Evolutionary conservation across 2,113 vertebrate genomes (phyloP).

Genomic region (Antennarius striatus): DNA sequence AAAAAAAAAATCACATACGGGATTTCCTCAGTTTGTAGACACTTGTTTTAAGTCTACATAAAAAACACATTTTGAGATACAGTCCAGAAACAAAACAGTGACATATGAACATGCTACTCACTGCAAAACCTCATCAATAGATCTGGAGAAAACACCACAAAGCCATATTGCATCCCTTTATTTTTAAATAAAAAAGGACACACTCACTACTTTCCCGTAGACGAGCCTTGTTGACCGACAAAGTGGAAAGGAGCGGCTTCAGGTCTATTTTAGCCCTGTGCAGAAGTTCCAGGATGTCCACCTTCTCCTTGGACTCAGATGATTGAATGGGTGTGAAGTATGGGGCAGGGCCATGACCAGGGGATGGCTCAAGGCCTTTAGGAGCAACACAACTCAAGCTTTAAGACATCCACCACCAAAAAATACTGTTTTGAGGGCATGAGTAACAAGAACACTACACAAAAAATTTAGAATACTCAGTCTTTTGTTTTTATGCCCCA

Average conservation of each 20-base stretch:
- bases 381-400: background rate
- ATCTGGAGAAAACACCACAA: no score
- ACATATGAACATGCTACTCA: no score
- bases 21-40: no score
- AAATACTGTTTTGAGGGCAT: background rate
- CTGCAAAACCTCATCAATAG: no score
- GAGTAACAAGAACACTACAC: background rate
- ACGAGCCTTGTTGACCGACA: slow-evolving; percentile 95
- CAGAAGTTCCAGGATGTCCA: slow-evolving; percentile 96
- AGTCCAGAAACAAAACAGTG: no score
- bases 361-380: slow-evolving; percentile 87
- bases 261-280: slow-evolving; percentile 98
- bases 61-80: no score
- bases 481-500: no score
- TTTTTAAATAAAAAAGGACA: background rate
- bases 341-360: slow-evolving; percentile 86
- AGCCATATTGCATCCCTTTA: no score
- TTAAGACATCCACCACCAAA: background rate
- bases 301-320: slow-evolving; percentile 90
- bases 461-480: no score
- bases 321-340: slow-evolving; percentile 95
- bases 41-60: no score
- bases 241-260: slow-evolving; percentile 94
- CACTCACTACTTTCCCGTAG: slow-evolving; percentile 96
- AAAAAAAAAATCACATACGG: no score